Percentiles rank a stretch among this genome's conserved stretches.
Conservation (phyloP, 2,797 vertebrate species). For the Rhyacichthys aspro region DNA sequence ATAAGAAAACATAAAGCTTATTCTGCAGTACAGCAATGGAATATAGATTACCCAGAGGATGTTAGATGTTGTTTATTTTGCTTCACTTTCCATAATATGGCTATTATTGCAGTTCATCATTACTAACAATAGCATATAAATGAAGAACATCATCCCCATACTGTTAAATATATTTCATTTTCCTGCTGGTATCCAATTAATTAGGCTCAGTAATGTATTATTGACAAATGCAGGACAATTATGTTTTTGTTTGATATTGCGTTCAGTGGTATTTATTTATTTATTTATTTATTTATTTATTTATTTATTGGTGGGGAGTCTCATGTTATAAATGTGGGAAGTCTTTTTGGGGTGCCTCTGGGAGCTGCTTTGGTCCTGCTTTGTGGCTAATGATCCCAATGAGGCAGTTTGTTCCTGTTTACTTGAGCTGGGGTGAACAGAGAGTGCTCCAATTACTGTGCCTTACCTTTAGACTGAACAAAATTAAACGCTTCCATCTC, state of each 20-base stretch:
- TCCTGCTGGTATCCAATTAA: constrained; percentile 38
- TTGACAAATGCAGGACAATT: constrained; percentile 23
- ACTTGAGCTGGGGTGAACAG: constrained; percentile 22
- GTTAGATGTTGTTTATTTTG: constrained; percentile 45
- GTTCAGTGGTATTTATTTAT: constrained; percentile 10
- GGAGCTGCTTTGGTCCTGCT: constrained; percentile 34
- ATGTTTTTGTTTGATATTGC: constrained; percentile 42
- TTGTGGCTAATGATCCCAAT: constrained; percentile 54
- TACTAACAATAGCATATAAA: constrained; percentile 41
- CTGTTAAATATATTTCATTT: constrained; percentile 42
- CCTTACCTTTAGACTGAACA: constrained; percentile 30
- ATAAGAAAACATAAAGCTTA: constrained; percentile 42
- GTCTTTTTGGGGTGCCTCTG: constrained; percentile 42
- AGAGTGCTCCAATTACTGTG: constrained; percentile 29
- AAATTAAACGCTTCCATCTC: constrained; percentile 17
- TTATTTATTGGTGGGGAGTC: constrained; percentile 14
- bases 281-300: too few species aligned
- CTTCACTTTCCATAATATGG: constrained; percentile 58
- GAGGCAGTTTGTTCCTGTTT: constrained; percentile 55
- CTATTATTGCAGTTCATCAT: constrained; percentile 53
- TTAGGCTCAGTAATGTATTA: constrained; percentile 41
- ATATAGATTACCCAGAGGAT: constrained; percentile 50
- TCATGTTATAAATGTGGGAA: constrained; percentile 22
- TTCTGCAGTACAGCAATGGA: constrained; percentile 43
- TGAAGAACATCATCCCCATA: constrained; percentile 36